Conservation (phyloP, 2,888 invertebrate species). For the Caenorhabditis wallacei region DNA sequence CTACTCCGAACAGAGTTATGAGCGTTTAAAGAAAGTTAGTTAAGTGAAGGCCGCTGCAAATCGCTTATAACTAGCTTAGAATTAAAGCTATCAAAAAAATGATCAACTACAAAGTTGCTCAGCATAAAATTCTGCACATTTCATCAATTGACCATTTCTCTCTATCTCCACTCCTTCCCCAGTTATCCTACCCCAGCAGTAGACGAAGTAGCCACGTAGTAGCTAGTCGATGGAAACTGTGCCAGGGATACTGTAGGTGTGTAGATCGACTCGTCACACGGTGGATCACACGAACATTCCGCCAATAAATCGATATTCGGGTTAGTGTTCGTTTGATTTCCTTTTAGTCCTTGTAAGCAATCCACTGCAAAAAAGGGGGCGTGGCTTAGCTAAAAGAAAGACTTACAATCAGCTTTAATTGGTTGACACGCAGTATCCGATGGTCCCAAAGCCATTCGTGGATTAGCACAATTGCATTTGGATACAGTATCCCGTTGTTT, state of each 20-base stretch:
- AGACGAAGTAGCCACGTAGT: slow-evolving; percentile 69
- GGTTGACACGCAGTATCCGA: slow-evolving; percentile 56
- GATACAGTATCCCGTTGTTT: slow-evolving; percentile 66
- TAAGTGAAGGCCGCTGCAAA: too few relatives aligned
- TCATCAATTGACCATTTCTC: too few relatives aligned
- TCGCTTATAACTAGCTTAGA: too few relatives aligned
- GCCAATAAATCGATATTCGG: slow-evolving; percentile 69
- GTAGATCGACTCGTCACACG: slow-evolving; percentile 69
- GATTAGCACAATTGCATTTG: slow-evolving; percentile 67
- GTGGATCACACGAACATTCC: slow-evolving; percentile 70
- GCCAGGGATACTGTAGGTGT: slow-evolving; percentile 70
- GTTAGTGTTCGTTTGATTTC: slow-evolving; percentile 67
- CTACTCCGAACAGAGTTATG: too few relatives aligned
- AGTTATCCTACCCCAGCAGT: slow-evolving; percentile 39
- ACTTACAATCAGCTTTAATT: slow-evolving; percentile 50
- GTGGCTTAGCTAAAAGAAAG: neutral
- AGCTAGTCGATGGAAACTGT: slow-evolving; percentile 67
- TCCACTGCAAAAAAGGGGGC: slow-evolving; percentile 62
- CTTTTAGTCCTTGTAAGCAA: slow-evolving; percentile 69
- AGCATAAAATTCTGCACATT: too few relatives aligned
- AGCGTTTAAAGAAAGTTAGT: too few relatives aligned
- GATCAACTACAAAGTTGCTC: too few relatives aligned
- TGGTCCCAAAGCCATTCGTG: slow-evolving; percentile 39
- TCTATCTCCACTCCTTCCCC: too few relatives aligned
- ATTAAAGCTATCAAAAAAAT: too few relatives aligned